Base-by-base conservation (phyloP, 2,797 vertebrate species). In the Martes flavigula region DNA sequence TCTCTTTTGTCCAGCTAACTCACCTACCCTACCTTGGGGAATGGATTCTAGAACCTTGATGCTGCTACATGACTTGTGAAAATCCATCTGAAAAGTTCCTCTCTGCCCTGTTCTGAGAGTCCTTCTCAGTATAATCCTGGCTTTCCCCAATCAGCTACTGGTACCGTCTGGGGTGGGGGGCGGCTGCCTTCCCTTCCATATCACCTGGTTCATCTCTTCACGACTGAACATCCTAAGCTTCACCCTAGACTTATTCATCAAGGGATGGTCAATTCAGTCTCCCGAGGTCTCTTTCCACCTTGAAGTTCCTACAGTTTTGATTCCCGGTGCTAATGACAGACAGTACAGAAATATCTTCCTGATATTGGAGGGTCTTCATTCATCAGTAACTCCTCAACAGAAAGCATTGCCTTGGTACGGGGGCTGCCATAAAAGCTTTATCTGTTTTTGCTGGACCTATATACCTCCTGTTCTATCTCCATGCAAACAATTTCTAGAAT, bases 401-500 rank as follows among this genome's bases (percentile, higher is more conserved):
- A 70, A 82, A 83, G 82, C 8, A 3, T 17, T 56, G 1, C 66
- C 21, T 51, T 32, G 17, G 64, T 13, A 18, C 18, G 13, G 5
- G 3, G 1, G 4, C 23, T 54, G 51, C 25, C 51, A 56, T n/a
- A 35, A 73, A 89, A 51, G 8, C 20, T 60, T 40, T 82, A 82
- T 20, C n/a, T 7, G 14, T 32, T 84, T 62, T 64, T 83, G 32
- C 62, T 23, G 9, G 17, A 46, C 35, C n/a, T 62, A 12, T 18
- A n/a, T 51, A 38, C 23, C 17, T 85, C n/a, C 66, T 79, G 0
- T 73, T 79, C 78, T 38, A 60, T 82, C 60, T 60, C 11, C 23
- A 60, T 32, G 54, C 78, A 94, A 90, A 82, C 11, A 64, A 54
- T 27, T 92, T 60, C 62, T 84, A 27, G 62, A 78, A 70, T 86